Evolutionary conservation across 2,113 vertebrate species (phyloP), one percentile per base, ranked within the genome.

Genomic region (Crotalus horridus): DNA sequence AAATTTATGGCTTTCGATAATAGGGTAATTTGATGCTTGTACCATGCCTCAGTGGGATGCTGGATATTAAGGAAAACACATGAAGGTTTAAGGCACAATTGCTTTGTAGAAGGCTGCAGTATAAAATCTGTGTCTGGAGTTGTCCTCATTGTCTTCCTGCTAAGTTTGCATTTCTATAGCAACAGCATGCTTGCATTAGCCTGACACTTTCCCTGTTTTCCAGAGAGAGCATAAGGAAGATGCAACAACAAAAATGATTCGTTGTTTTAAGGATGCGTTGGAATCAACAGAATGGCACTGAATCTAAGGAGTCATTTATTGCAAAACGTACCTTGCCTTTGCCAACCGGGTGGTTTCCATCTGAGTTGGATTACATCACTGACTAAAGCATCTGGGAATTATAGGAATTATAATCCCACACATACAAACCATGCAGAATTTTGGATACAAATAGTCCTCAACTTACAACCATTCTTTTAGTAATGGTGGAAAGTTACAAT

Each of bases 121-220:
- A 90, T 24, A 61, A 48, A 85, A 90, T 86, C 56, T 51, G 24
- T 53, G 55, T 61, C 81, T 90, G 56, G 59, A 51, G 29, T 90
- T 90, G 55, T 86, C 55, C 51, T 90, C 33, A 93, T 89, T 89
- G 55, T 90, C 12, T 90, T 86, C n/a, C 17, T 58, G 51, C 21
- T 90, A 90, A 85, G 69, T 90, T 89, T 69, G 55, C 92, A 93
- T 93, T 90, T 93, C 92, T 90, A 93, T 90, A 90, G 92, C 92
- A 93, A 93, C 92, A 53, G 74, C 92, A 93, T n/a, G 69, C 46
- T 93, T 86, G 55, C 55, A 90, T 93, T 89, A 90, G 54, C 26
- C 88, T 90, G 74, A 90, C 33, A 61, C 69, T 8, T 51, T 39
- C 74, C 46, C n/a, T 48, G n/a, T 46, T 69, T 26, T 61, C 13